Evolutionary conservation across 2,888 invertebrate genomes (phyloP).

Genomic region (Kuschelorhynchus macadamiae): DNA sequence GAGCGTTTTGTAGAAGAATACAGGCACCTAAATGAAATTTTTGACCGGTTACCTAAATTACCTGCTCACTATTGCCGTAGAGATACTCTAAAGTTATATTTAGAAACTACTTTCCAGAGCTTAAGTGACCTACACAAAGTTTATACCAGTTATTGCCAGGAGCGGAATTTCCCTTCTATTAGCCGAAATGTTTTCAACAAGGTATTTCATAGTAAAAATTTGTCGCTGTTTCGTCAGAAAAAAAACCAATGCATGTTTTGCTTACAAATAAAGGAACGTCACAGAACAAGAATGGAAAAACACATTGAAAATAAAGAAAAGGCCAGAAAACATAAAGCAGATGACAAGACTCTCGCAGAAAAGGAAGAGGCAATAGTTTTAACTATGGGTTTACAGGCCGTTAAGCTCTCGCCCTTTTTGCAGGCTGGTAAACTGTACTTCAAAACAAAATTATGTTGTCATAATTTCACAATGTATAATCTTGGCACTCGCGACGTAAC

Average conservation of each 20-base stretch:
- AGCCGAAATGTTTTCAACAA: no score
- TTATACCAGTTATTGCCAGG: constrained; percentile 4
- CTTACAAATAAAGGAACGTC: constrained; percentile 14
- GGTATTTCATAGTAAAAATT: no score
- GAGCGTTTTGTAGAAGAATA: background rate
- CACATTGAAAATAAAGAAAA: background rate
- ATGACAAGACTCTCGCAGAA: constrained; percentile 10
- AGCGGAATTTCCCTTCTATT: no score
- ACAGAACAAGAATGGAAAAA: constrained; percentile 22
- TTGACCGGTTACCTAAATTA: background rate
- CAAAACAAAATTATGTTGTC: constrained; percentile 30
- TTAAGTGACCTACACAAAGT: constrained; percentile 29
- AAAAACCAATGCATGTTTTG: no score
- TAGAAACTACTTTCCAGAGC: constrained; percentile 25
- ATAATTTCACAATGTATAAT: no score
- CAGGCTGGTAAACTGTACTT: constrained; percentile 42
- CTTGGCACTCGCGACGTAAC: no score
- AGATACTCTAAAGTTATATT: constrained; percentile 9
- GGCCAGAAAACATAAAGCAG: background rate
- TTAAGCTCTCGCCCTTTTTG: constrained; percentile 21
- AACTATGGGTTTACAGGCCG: constrained; percentile 42
- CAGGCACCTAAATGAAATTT: background rate
- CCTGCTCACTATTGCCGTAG: constrained; percentile 8
- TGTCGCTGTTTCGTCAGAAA: no score
- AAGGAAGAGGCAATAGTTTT: constrained; percentile 20